Base-by-base conservation (phyloP, 2,888 invertebrate genomes). In the Synanthedon tipuliformis region DNA sequence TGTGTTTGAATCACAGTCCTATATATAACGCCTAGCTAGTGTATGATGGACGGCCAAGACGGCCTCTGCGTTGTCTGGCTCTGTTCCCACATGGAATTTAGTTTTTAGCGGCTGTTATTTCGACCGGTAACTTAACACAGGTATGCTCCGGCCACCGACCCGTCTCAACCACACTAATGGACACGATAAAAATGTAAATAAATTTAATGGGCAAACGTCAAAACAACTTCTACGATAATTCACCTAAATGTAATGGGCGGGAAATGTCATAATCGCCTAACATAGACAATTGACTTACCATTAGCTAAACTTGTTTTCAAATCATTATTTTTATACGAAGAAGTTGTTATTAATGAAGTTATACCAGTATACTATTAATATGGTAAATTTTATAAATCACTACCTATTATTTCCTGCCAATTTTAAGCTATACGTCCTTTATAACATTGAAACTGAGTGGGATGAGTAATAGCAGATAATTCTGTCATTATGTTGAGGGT, bases 21-120 rank as follows among this genome's bases (percentile, higher is more conserved):
- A 45, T 40, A 48, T 51, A 49, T 48, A 45, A 16, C 40, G 15
- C 51, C 40, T 48, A 48, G 27, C 40, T 48, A 48, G 27, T 13
- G 13, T 50, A 57, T 57, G 57, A 54, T 52, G 51, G 50, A 53
- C 52, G 50, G 40, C 54, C 54, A 57, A 54, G 56, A 53, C 56
- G 61, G 61, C 57, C 59, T 61, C 53, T 58, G 56, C 60, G 64
- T 34, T 34, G 34, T 52, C 52, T 69, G 71, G 69, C 69, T 69
- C 61, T 51, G 65, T 66, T 72, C 76, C 73, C 75, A 75, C 76
- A 72, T 79, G 75, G 72, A 78, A 78, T 82, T 80, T 78, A 81
- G 84, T 84, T 85, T 82, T 83, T 81, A 75, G 78, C 81, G 73
- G 66, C 71, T 66, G 69, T 71, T 77, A 79, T 82, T 80, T 76